Percentiles rank a stretch among this genome's conserved stretches.
Conservation (phyloP, 2,113 vertebrate genomes). For the Lagopus muta region DNA sequence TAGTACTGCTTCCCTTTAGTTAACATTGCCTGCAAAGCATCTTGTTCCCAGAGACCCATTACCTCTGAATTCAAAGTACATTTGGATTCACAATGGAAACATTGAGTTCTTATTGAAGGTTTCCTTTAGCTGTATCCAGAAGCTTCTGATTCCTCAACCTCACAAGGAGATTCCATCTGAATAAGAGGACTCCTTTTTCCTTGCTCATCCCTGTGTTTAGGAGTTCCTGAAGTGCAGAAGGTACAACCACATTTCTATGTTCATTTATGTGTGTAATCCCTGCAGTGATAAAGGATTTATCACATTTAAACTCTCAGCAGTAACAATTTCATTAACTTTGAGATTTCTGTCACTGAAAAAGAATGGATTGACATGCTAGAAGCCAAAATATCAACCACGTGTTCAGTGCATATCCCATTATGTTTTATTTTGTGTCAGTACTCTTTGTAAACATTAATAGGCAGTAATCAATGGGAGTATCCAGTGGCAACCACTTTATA, state of each 20-base stretch:
- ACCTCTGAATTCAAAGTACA: background rate
- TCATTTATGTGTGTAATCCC: background rate
- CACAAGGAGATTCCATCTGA: background rate
- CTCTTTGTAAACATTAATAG: background rate
- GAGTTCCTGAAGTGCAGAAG: background rate
- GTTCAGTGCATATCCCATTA: background rate
- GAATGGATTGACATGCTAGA: background rate
- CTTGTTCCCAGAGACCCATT: background rate
- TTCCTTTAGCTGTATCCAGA: background rate
- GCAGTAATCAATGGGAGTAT: background rate
- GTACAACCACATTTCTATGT: background rate
- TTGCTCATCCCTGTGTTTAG: background rate
- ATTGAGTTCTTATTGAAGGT: background rate
- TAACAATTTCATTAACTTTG: background rate
- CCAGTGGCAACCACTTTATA: background rate
- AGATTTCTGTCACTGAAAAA: background rate
- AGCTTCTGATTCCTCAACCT: background rate
- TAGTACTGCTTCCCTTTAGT: background rate
- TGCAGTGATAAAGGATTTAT: background rate
- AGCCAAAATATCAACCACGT: background rate
- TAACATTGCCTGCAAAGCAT: background rate
- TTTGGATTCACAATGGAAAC: background rate
- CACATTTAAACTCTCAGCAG: background rate
- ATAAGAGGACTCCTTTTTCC: background rate
- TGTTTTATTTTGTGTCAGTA: background rate